These are phyloP conservation scores for Lagenorhynchus albirostris DNA, from an alignment of 2,113 vertebrate genomes.

Conservation along the genomic window DNA sequence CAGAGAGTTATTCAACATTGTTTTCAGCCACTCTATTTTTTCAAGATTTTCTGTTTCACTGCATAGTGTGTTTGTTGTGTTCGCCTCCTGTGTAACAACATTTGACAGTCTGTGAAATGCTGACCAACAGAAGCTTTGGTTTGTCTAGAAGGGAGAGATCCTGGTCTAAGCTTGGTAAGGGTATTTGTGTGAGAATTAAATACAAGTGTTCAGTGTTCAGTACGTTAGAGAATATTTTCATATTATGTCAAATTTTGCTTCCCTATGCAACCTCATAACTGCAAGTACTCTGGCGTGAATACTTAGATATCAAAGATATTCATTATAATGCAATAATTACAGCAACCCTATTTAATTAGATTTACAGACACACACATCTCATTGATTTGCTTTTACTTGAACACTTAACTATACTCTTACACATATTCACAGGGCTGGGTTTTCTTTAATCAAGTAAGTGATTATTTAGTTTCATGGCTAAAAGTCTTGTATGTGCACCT, in stretches of 20 bases:
- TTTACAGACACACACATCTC: neutral
- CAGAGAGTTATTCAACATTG: neutral
- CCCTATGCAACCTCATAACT: neutral
- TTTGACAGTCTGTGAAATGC: neutral
- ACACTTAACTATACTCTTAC: neutral
- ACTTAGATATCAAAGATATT: neutral
- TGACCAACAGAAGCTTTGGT: neutral
- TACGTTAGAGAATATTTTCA: neutral
- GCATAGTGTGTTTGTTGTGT: neutral
- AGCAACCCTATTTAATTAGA: neutral
- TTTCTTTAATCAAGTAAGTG: neutral
- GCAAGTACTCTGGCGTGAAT: neutral
- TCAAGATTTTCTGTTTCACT: neutral
- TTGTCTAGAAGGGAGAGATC: neutral
- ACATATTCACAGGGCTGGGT: neutral
- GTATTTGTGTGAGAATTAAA: neutral
- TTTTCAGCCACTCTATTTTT: neutral
- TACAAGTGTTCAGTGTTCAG: neutral
- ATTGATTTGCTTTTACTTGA: neutral
- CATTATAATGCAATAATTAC: neutral
- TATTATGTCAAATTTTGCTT: conserved; percentile 19
- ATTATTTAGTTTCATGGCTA: neutral
- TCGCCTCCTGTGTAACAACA: neutral
- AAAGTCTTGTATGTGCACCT: neutral
- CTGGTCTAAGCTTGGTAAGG: neutral